These are phyloP conservation scores for Glyptemys insculpta DNA, from an alignment of 2,797 vertebrate species.

Conservation along the genomic window DNA sequence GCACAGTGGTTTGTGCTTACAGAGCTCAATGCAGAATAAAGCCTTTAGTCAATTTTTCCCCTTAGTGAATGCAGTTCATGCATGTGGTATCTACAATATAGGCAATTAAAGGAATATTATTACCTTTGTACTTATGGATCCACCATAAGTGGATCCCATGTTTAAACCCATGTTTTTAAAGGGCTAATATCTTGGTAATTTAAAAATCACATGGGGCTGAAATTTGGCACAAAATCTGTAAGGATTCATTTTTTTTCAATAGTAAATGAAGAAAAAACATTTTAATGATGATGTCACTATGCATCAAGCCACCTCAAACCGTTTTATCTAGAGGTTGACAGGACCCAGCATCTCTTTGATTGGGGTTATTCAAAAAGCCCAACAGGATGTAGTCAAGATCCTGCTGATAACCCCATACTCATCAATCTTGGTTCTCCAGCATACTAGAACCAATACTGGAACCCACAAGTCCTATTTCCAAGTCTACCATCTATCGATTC, in stretches of 20 bases:
- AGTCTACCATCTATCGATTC: not conserved
- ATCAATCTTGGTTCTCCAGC: not conserved
- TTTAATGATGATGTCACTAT: too few species aligned
- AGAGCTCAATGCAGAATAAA: too few species aligned
- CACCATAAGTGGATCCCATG: too few species aligned
- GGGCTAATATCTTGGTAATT: not conserved
- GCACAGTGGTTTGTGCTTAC: too few species aligned
- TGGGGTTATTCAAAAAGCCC: not conserved
- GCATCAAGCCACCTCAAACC: not conserved
- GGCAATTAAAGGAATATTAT: not conserved
- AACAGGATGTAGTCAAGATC: not conserved
- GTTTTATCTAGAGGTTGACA: not conserved
- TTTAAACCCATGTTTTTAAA: too few species aligned
- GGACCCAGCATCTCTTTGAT: not conserved
- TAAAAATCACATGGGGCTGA: not conserved
- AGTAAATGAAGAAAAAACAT: not conserved
- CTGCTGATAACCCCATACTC: not conserved
- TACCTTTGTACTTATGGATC: too few species aligned
- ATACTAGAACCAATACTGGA: not conserved
- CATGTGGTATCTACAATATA: not conserved
- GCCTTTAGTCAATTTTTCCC: not conserved
- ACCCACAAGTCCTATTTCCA: not conserved
- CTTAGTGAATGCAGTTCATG: rapidly evolving
- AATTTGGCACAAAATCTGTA: not conserved
- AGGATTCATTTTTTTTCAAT: not conserved